phyloP scores from a whole-genome alignment of 2,888 invertebrate species.

The Heliconius erato region DNA sequence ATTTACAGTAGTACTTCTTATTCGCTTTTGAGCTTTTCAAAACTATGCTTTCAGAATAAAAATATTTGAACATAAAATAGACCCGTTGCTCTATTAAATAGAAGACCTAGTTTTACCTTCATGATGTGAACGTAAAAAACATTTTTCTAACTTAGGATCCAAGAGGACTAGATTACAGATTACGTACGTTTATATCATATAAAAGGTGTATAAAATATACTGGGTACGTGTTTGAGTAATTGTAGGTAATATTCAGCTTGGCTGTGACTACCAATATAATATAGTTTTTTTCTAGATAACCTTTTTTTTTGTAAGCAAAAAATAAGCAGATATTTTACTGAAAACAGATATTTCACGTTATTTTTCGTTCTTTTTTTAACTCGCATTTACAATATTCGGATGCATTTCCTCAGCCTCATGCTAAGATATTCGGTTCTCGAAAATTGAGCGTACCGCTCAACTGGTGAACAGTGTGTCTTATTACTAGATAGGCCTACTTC shows the following conservation, averaged over 20 bases:
- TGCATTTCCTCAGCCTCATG: background rate
- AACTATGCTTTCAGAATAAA: conserved; percentile 1
- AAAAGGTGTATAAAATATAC: conserved; percentile 24
- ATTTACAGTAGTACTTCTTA: conserved; percentile 8
- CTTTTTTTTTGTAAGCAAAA: too few species aligned
- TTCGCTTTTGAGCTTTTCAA: conserved; percentile 22
- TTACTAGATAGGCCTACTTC: background rate
- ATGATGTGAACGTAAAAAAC: background rate
- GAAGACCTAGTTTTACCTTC: background rate
- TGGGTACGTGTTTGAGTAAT: background rate
- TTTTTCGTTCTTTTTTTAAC: background rate
- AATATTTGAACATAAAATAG: background rate
- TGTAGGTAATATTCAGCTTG: background rate
- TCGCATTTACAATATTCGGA: background rate
- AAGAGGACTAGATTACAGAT: conserved; percentile 40
- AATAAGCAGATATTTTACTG: too few species aligned
- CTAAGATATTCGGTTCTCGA: background rate
- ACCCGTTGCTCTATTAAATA: conserved; percentile 1
- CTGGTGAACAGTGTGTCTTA: background rate
- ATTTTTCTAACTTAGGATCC: conserved; percentile 34
- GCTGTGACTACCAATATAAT: background rate
- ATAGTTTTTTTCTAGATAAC: background rate
- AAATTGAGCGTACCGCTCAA: too few species aligned
- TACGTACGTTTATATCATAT: conserved; percentile 39
- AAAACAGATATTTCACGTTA: background rate